Evolutionary conservation across 2,797 vertebrate species (phyloP).

Genomic region (Poecilia velifera): DNA sequence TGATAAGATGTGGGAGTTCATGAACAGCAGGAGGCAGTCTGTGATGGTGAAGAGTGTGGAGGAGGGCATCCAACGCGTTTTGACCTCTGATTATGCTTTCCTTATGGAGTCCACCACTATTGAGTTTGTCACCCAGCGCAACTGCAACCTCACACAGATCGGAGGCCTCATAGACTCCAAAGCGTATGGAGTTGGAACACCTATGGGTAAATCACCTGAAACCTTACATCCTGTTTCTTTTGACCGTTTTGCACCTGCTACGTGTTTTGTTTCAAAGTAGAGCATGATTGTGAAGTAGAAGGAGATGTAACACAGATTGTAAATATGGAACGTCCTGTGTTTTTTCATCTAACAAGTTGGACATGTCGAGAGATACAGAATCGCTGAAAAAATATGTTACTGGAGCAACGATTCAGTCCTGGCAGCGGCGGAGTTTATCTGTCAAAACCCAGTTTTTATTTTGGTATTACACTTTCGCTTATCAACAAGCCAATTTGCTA

Average conservation of each 20-base stretch:
- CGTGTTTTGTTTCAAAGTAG: background rate
- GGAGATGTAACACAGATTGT: background rate
- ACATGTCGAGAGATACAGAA: too few species aligned
- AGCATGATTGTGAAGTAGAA: background rate
- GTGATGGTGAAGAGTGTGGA: conserved; percentile 97
- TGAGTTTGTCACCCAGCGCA: conserved; percentile 96
- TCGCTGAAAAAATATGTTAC: too few species aligned
- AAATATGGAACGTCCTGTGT: background rate
- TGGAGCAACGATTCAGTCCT: too few species aligned
- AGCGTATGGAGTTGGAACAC: conserved; percentile 97
- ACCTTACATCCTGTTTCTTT: background rate
- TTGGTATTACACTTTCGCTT: too few species aligned
- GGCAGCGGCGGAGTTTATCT: too few species aligned
- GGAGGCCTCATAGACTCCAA: conserved; percentile 98
- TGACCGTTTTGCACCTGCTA: background rate
- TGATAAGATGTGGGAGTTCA: conserved; percentile 99
- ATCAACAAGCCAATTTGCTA: too few species aligned
- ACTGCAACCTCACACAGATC: conserved; percentile 98
- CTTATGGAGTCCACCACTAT: conserved; percentile 99
- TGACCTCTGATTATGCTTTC: conserved; percentile 97
- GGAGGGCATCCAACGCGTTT: conserved; percentile 92
- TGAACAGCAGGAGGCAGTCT: conserved; percentile 95
- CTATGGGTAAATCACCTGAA: conserved; percentile 85
- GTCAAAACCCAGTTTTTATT: too few species aligned
- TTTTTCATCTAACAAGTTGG: too few species aligned